Evolutionary conservation across 1,140 invertebrate species (phyloP), one percentile per base, ranked within the genome.

Genomic region (Mactra quadrangularis): DNA sequence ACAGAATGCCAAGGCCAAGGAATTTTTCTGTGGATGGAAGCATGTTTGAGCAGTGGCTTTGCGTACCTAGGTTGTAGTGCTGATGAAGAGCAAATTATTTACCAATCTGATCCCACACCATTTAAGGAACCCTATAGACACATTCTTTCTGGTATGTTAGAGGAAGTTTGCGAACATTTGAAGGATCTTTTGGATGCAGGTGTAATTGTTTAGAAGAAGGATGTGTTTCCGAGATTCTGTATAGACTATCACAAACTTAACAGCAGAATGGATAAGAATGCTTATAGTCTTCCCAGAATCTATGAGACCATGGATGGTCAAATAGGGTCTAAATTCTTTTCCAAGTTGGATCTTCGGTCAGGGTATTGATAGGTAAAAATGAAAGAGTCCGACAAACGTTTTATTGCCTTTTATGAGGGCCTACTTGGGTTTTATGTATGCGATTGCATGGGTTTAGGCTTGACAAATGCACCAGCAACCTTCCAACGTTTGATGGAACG

Each of bases 241-340:
- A n/a, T n/a, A n/a, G n/a, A n/a, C n/a, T n/a, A n/a, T n/a, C n/a
- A n/a, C n/a, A n/a, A n/a, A n/a, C n/a, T n/a, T n/a, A n/a, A n/a
- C n/a, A n/a, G n/a, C n/a, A n/a, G n/a, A 0, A 94, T 91, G 0
- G 87, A 89, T 0, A 83, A 88, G 52, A 94, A 95, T 86, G 88
- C 83, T 53, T 95, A 93, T 86, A 94, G 94, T 87, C 76, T 95
- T 1, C 94, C 94, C 0, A 60, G 88, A 0, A 94, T 95, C 25
- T 91, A 94, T 19, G 93, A 94, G 25, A 86, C 85, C 15, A 70
- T 95, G 0, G 71, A 90, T 33, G 74, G 66, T 4, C 78, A 95
- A 0, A 22, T 77, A 0, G 92, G 91, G 2, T 87, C 87, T 9
- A 90, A 74, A 13, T 88, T 92, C 35, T 95, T 94, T 75, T 88